Evolutionary conservation across 2,113 vertebrate genomes (phyloP), one percentile per base, ranked within the genome.

Genomic region (Orycteropus afer): DNA sequence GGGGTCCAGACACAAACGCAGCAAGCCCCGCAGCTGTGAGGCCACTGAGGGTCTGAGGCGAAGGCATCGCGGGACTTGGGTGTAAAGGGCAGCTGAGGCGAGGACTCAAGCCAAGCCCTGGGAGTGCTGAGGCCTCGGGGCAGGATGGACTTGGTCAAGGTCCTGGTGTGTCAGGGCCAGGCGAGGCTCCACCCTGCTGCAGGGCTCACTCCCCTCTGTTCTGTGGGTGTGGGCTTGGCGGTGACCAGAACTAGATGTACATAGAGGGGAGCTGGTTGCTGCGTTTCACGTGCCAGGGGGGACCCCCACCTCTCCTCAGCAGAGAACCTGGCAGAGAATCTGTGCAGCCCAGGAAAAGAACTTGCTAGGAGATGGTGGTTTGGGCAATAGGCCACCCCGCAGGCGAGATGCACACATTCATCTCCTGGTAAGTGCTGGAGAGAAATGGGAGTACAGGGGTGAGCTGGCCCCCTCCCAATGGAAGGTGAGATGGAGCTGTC

Each of bases 401-500:
- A n/a, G n/a, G n/a, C n/a, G n/a, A 67, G 63, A 32, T 34, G 34
- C 17, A 10, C 71, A 34, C 77, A 85, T 94, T 86, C 81, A 80
- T 96, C 83, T 92, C 74, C 51, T 40, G 57, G 23, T 82, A 81
- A 95, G 55, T 73, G n/a, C 90, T 10, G 4, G 32, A 67, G 32
- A 4, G 32, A 67, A 9, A 34, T 67, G 63, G 32, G 32, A 67
- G 34, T n/a, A 23, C 23, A 34, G 63, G 4, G 14, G 69, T 20
- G 12, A 80, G 85, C 93, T 85, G 73, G 59, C 79, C 86, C 18
- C 71, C 83, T 93, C 91, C 49, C 59, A 84, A 96, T 89, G 95
- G 77, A 95, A 78, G 93, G 73, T 90, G 96, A 96, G 96, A 96
- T 95, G 74, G 74, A 97, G 96, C 90, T 93, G 92, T 59, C 47